Base-by-base conservation (phyloP, 2,797 vertebrate genomes). In the Poliocrania exsul region DNA sequence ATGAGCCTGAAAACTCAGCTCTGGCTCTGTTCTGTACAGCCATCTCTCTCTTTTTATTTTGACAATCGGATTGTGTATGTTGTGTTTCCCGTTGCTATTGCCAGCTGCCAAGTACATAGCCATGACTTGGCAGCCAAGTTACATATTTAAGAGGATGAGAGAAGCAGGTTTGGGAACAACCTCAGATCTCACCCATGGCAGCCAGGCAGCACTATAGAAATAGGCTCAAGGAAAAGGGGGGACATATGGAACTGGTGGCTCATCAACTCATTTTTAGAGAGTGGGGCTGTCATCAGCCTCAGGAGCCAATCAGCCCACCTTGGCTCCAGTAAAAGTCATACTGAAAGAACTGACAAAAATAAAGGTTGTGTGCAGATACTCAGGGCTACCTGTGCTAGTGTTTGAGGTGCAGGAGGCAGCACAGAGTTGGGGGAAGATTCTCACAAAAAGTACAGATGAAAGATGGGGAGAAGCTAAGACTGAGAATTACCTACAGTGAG, bases 31-130 rank as follows among this genome's bases (percentile, higher is more conserved):
- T 74, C 37, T 86, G 73, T 50, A 24, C 75, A 77, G 38, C 49
- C 69, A 73, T 33, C 44, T 83, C 25, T 66, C 47, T 54, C 79
- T 70, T 46, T 78, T 69, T 65, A 69, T 82, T 75, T 71, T 50
- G 25, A 77, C 72, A 92, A 82, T 35, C n/a, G 8, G 26, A 51
- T 70, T 93, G 89, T 92, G 87, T 92, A 86, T 33, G 78, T 92
- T 96, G 75, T 95, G 89, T 95, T 94, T 95, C 44, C 79, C 80
- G 94, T 96, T 96, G 96, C 92, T 95, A 94, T 35, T 80, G 90
- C 83, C 6, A 20, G 73, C 88, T 96, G 96, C 95, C 96, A 96
- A 96, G 92, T 29, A 83, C 86, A 85, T 88, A 89, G 60, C 84
- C 56, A 57, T 61, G 67, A 57, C 74, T 97, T 97, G 97, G 97